Base-by-base conservation (phyloP, 2,888 invertebrate species). In the Thysanoteuthis rhombus region DNA sequence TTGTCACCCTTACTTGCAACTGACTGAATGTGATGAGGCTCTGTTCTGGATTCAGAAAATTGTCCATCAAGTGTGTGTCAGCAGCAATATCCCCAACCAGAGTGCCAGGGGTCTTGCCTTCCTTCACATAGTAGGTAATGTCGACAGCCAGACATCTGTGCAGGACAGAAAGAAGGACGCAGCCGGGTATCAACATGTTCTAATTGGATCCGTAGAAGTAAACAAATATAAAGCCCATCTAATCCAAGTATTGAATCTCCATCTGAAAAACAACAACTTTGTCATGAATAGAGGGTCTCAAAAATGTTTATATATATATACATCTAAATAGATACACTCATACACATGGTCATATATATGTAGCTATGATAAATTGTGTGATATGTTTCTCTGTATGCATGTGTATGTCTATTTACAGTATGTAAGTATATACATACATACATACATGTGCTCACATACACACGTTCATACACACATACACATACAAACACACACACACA, bases 21-120 rank as follows among this genome's bases (percentile, higher is more conserved):
- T 75, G 75, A 36, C 75, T 75, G 75, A 75, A 75, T 12, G 75
- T 75, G n/a, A 75, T 75, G n/a, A 16, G 75, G 12, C 75, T 75
- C 16, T 75, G 75, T n/a, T 75, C 75, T 75, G 75, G 75, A n/a
- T 75, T 75, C n/a, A 75, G n/a, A 75, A 75, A 75, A n/a, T 75
- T 75, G 75, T 75, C 75, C 75, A 75, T 75, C 10, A 75, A 36
- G n/a, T 75, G 75, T n/a, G 75, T 75, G 75, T 75, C 75, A 36
- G 75, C 75, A 75, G 75, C 75, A 75, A 75, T 75, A n/a, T 75
- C 75, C 75, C 75, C 75, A 75, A 75, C 75, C 75, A 75, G 75
- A n/a, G 75, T 75, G 10, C 75, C 75, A 12, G 75, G 75, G 75
- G n/a, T 75, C n/a, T n/a, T 75, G 75, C 75, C 75, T 75, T 75